Evolutionary conservation across 2,113 vertebrate species (phyloP).

Genomic region (Vicugna pacos): DNA sequence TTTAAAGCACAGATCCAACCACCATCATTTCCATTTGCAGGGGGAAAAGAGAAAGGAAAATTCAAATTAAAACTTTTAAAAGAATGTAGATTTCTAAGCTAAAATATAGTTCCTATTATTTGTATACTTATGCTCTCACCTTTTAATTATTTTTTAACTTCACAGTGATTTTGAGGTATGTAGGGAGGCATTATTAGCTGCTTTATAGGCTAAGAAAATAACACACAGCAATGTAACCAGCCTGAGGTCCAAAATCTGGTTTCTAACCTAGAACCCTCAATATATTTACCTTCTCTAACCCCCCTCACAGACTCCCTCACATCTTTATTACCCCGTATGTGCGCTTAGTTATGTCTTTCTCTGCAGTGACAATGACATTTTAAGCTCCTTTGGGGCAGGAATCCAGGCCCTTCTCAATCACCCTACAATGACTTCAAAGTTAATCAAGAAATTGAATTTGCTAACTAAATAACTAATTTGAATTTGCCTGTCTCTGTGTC

Average conservation of each 20-base stretch:
- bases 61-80: neutral
- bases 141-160: constrained; percentile 5
- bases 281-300: neutral
- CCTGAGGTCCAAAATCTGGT: neutral
- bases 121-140: neutral
- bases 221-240: neutral
- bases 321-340: neutral
- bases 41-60: neutral
- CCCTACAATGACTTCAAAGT: neutral
- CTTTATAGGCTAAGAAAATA: neutral
- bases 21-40: neutral
- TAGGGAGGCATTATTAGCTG: neutral
- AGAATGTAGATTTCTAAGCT: neutral
- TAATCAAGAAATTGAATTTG: constrained; percentile 56
- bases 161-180: neutral
- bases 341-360: neutral
- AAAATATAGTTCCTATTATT: constrained; percentile 19
- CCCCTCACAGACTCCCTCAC: neutral
- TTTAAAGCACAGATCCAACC: constrained; percentile 1
- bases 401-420: neutral
- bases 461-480: constrained; percentile 22
- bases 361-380: neutral
- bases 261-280: neutral
- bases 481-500: constrained; percentile 25
- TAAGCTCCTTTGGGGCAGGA: constrained; percentile 16